Conservation (phyloP, 37 sponge, comb jelly and placozoan genomes). For the Crambe crambe region DNA sequence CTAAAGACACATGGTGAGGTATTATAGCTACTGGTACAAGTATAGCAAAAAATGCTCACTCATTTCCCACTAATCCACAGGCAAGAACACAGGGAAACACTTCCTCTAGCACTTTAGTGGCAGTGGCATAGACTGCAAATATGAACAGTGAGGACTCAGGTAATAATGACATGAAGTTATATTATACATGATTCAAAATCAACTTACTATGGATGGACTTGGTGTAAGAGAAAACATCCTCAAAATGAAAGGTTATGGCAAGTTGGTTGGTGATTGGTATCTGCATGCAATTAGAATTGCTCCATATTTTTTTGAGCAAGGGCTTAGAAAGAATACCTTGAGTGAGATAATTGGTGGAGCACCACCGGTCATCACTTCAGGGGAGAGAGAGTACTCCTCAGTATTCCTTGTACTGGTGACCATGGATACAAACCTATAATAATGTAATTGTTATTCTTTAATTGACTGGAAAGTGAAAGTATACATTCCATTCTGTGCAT, state of each 20-base stretch:
- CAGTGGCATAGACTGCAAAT: slow-evolving; percentile 1
- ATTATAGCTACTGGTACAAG: no score
- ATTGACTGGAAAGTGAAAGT: not conserved
- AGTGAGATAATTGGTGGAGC: slow-evolving; percentile 16
- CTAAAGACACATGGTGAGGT: slow-evolving; percentile 6
- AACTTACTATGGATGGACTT: slow-evolving; percentile 32
- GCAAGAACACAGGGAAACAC: slow-evolving; percentile 36
- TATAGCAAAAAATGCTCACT: no score
- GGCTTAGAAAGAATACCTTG: no score
- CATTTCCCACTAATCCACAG: slow-evolving; percentile 1
- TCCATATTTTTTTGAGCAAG: no score
- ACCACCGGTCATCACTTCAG: slow-evolving; percentile 19
- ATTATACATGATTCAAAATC: no score
- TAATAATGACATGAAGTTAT: no score
- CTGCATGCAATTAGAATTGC: not conserved
- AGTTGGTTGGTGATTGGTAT: slow-evolving; percentile 19
- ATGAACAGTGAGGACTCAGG: not conserved
- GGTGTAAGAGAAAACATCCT: slow-evolving; percentile 22
- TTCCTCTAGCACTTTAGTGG: not conserved
- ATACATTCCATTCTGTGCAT: no score
- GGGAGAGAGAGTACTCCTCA: slow-evolving; percentile 26
- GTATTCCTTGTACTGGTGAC: slow-evolving; percentile 30
- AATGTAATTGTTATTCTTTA: not conserved
- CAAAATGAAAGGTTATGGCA: slow-evolving; percentile 36
- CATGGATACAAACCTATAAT: slow-evolving; percentile 31